Evolutionary conservation across 2,888 invertebrate species (phyloP).

Genomic region (Aphodius granarius): DNA sequence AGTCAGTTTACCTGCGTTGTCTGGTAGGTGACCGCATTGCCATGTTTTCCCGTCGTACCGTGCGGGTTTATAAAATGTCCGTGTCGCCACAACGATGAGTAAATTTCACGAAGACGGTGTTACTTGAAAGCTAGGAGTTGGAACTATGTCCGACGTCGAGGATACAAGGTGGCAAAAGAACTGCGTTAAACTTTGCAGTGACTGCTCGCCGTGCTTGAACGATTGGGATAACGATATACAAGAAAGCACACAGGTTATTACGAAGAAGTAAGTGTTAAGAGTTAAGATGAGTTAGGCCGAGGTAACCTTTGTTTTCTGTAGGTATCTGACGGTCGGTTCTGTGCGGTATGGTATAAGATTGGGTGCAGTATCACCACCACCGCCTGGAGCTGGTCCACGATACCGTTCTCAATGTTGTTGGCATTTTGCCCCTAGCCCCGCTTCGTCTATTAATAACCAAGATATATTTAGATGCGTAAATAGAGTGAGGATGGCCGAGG

Average conservation of each 20-base stretch:
- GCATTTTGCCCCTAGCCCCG: constrained; percentile 53
- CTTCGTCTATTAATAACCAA: constrained; percentile 53
- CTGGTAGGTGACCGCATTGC: constrained; percentile 34
- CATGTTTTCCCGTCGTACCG: constrained; percentile 6
- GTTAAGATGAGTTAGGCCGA: constrained; percentile 27
- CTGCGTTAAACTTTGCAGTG: constrained; percentile 47
- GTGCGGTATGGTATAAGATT: constrained; percentile 72
- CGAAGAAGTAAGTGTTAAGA: constrained; percentile 42
- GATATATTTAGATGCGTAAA: constrained; percentile 56
- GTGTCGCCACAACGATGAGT: constrained; percentile 30
- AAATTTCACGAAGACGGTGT: constrained; percentile 35
- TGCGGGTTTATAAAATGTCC: constrained; percentile 14
- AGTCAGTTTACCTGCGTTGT: constrained; percentile 33
- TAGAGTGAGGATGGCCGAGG: constrained; percentile 52
- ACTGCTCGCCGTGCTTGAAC: constrained; percentile 48
- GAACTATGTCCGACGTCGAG: constrained; percentile 54
- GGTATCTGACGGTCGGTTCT: constrained; percentile 69
- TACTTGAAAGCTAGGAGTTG: constrained; percentile 55
- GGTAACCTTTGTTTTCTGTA: constrained; percentile 42
- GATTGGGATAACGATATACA: constrained; percentile 46
- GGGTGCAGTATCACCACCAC: constrained; percentile 58
- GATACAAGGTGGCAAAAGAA: constrained; percentile 51
- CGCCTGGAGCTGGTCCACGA: constrained; percentile 56
- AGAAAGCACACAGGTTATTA: constrained; percentile 32
- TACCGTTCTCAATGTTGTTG: constrained; percentile 54